Conservation (phyloP, 2,113 vertebrate genomes). For the Rhadina sibilatrix region DNA sequence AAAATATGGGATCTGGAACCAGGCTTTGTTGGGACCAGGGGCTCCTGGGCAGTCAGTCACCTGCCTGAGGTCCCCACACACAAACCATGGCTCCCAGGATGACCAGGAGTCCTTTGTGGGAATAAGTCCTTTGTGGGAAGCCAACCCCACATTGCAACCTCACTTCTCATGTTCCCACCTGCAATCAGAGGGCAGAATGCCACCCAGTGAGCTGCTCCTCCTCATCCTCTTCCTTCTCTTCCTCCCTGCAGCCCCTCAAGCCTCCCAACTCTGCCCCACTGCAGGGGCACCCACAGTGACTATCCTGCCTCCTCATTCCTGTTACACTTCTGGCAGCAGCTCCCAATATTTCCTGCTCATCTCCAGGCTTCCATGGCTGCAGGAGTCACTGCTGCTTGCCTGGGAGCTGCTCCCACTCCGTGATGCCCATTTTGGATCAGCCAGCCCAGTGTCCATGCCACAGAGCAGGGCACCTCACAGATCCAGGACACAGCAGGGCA, state of each 20-base stretch:
- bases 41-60: neutral
- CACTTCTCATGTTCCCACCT: fast-evolving
- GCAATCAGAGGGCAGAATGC: neutral
- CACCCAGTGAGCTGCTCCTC: neutral
- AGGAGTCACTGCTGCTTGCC: neutral
- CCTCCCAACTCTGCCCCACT: neutral
- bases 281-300: neutral
- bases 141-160: fast-evolving
- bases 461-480: neutral
- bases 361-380: neutral
- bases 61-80: neutral
- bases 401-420: neutral
- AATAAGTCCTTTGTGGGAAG: neutral
- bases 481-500: neutral
- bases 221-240: neutral
- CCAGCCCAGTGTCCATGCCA: neutral
- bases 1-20: neutral
- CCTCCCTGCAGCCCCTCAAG: neutral
- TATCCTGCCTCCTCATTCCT: neutral
- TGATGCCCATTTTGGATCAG: neutral
- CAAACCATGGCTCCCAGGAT: neutral
- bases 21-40: neutral
- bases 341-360: neutral
- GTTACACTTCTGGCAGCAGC: neutral
- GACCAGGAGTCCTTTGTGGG: neutral